Evolutionary conservation across 2,888 invertebrate genomes (phyloP), one percentile per base, ranked within the genome.

Genomic region (Chymomyza amoena): DNA sequence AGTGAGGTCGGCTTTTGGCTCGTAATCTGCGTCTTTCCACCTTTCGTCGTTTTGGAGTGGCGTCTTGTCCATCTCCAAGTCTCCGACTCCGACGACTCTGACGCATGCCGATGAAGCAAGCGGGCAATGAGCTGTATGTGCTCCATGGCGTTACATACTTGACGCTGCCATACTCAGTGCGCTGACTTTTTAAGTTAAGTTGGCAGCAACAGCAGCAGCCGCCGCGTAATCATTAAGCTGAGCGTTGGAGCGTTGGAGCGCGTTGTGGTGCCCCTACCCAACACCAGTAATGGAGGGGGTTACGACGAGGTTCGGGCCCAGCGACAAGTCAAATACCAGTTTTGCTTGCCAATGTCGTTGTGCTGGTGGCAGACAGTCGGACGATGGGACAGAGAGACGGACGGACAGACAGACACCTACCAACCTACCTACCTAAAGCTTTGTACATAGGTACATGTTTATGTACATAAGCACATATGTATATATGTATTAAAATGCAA

Each of bases 221-320:
- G 64, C 72, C 81, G 84, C 84, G 81, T 79, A 81, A 81, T 83
- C 81, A 73, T 77, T 73, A 78, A 74, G 73, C 65, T 79, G 72
- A 51, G 36, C 60, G 60, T 45, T 50, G 66, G 25, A 13, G 70
- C 54, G 65, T 51, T 25, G 13, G 16, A 18, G 20, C 20, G 20
- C 20, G 5, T 54, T 0, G 57, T 16, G 39, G 57, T 52, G 57
- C 39, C 1, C 15, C 52, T n/a, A n/a, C n/a, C n/a, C n/a, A n/a
- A n/a, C n/a, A n/a, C 15, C 52, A 52, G 25, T n/a, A 25, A 25
- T 3, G 4, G 25, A 25, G 25, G 25, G 25, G 25, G 25, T 3
- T 25, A 25, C 25, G 25, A 25, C 25, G 25, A 3, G 3, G 25
- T 25, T 1, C 25, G 25, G 25, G 54, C 54, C 54, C 18, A 54